These are phyloP conservation scores for Meta bourneti DNA, from an alignment of 2,888 invertebrate genomes.

Conservation along the genomic window DNA sequence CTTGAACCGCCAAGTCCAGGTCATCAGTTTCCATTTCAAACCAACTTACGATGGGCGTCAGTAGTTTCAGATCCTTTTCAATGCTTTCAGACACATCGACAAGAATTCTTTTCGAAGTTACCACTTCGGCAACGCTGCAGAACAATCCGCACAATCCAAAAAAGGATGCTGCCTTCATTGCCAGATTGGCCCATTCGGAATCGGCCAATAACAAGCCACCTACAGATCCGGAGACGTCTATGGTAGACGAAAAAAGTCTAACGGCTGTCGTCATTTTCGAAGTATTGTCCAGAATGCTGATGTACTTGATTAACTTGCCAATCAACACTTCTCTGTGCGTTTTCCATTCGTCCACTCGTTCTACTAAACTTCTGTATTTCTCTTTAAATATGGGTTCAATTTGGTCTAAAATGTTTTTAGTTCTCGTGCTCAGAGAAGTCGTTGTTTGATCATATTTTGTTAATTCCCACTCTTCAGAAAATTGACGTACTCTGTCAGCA, in stretches of 20 bases:
- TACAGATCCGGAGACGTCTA: constrained; percentile 13
- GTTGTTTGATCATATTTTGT: background rate
- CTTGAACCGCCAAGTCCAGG: constrained; percentile 14
- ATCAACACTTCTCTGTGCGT: constrained; percentile 4
- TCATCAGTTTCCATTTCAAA: constrained; percentile 17
- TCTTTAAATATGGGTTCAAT: background rate
- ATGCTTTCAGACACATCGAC: constrained; percentile 18
- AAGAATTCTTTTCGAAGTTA: constrained; percentile 10
- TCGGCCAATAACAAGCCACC: constrained; percentile 31
- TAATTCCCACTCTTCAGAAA: background rate
- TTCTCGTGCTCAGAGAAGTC: background rate
- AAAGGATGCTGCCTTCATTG: constrained; percentile 12
- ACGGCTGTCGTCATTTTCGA: constrained; percentile 10
- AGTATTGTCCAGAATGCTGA: constrained; percentile 6
- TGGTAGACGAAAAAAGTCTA: background rate
- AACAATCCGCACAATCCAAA: constrained; percentile 43
- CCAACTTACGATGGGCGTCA: constrained; percentile 13
- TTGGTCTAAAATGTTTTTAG: background rate
- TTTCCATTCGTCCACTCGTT: constrained; percentile 27
- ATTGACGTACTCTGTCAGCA: background rate
- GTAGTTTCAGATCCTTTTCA: constrained; percentile 7
- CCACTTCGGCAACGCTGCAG: constrained; percentile 22
- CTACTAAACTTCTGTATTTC: background rate
- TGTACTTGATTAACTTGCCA: background rate
- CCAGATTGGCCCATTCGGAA: constrained; percentile 7